Base-by-base conservation (phyloP, 2,113 vertebrate genomes). In the Regulus satrapa region DNA sequence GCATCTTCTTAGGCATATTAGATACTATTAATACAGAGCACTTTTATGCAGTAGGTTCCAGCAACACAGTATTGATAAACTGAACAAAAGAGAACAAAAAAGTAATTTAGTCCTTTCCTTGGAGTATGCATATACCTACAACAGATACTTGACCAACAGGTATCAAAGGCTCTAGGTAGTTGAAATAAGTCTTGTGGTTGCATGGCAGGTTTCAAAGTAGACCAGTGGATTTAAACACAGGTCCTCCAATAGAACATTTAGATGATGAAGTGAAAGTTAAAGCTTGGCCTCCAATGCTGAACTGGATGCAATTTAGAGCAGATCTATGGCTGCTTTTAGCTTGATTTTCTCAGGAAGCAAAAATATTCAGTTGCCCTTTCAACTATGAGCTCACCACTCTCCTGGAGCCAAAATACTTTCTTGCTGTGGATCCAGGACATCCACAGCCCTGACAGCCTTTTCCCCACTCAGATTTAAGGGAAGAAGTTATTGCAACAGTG, bases 211-310 rank as follows among this genome's bases (percentile, higher is more conserved):
- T 63, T 77, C 43, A 55, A 56, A 67, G 29, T 7, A 55, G 17
- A 13, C 5, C 21, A 74, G 19, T 25, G 36, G 21, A 61, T 59
- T 59, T 85, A 66, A 75, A 61, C 10, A n/a, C 7, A 48, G 29
- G 14, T 67, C 31, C 10, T 72, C 26, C 18, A 34, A 28, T 0
- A 59, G 23, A 79, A 68, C 4, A 34, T 0, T 0, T 5, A 40
- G 40, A 63, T 56, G 40, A 43, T 54, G 14, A 91, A 78, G 23
- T 5, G 67, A 45, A 62, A 69, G 31, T 26, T 54, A 81, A n/a
- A 87, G 2, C 10, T 55, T 83, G n/a, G 5, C 19, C 40, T 81
- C 87, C 7, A 3, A 14, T 2, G 0, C 25, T 34, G 14, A 36
- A 28, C 9, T 78, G 54, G 21, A 19, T 61, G 15, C 24, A 52